phyloP scores from a whole-genome alignment of 2,797 vertebrate genomes.

The Calcarius lapponicus region DNA sequence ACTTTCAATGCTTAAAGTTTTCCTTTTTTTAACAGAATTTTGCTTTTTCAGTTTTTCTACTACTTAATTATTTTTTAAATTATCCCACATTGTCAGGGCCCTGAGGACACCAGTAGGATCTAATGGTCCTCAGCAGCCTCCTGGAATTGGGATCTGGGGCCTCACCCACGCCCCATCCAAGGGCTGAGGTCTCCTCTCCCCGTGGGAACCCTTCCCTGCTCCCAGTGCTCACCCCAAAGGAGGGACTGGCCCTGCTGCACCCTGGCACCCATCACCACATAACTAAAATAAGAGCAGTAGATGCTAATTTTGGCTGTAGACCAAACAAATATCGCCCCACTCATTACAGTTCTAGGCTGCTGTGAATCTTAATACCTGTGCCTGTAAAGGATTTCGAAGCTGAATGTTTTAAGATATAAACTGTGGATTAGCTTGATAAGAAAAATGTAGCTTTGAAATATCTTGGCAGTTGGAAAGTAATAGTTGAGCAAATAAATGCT shows the following conservation, averaged over 20 bases:
- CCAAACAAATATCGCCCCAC: background rate
- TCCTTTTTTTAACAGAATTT: background rate
- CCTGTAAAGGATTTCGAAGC: background rate
- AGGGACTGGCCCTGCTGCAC: background rate
- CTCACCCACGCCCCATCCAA: too few species aligned
- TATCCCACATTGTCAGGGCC: background rate
- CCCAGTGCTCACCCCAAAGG: background rate
- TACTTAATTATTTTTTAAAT: rapidly evolving
- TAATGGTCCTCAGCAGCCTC: background rate
- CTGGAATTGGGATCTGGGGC: background rate
- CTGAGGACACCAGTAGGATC: background rate
- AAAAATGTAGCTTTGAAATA: background rate
- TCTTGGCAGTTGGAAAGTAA: background rate
- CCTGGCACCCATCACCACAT: background rate
- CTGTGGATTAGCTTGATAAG: background rate
- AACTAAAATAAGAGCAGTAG: background rate
- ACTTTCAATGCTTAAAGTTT: background rate
- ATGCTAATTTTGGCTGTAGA: background rate
- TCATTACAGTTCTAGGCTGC: background rate
- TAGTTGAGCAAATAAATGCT: background rate
- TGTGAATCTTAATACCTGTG: background rate
- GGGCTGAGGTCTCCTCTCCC: background rate
- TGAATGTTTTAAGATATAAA: background rate
- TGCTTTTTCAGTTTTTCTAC: background rate
- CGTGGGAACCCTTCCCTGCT: background rate